Base-by-base conservation (phyloP, 2,888 invertebrate genomes). In the Eilema depressum region DNA sequence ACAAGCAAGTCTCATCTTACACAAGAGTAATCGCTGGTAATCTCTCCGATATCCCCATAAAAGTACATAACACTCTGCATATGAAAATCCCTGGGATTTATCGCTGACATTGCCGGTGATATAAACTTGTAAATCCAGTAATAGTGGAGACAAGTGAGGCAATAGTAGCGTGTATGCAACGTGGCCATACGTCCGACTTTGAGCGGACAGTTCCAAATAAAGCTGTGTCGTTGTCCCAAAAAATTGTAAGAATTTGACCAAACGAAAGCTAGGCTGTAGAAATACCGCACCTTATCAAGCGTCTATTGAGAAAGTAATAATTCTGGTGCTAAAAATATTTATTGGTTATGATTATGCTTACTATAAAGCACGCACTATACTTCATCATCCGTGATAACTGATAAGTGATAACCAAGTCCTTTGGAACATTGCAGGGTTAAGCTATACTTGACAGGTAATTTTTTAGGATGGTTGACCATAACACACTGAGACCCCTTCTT, bases 71-170 rank as follows among this genome's bases (percentile, higher is more conserved):
- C 65, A 65, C 71, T 80, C 68, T 77, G 71, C 82, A 80, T 82
- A 75, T 61, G 59, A 71, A 66, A 77, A 77, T 72, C 66, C 73
- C 66, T 26, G 47, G 70, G 68, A 80, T 80, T 82, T 82, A 80
- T 80, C 56, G 71, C 7, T 59, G 61, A 68, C 74, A 82, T 80
- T 77, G 77, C 78, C 41, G 56, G 73, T 62, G 72, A 77, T 68
- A 68, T 71, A 66, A 26, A 56, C 68, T 53, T 66, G 80, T 80
- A 75, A 82, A 75, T 82, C 75, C 70, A 71, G 72, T 57, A 75
- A 63, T 41, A 28, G 61, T 61, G 61, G 10, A 53, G 47, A 20
- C 47, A 47, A 37, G 56, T 69, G 56, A 53, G 68, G 57, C 69
- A 60, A 71, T 68, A 59, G 10, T 69, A 28, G 28, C 20, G 41